A percentile compares a stretch with the other conserved stretches of the same genome.
These are phyloP conservation scores for Stramonita haemastoma DNA, from an alignment of 2,888 invertebrate species.

Conservation along the genomic window DNA sequence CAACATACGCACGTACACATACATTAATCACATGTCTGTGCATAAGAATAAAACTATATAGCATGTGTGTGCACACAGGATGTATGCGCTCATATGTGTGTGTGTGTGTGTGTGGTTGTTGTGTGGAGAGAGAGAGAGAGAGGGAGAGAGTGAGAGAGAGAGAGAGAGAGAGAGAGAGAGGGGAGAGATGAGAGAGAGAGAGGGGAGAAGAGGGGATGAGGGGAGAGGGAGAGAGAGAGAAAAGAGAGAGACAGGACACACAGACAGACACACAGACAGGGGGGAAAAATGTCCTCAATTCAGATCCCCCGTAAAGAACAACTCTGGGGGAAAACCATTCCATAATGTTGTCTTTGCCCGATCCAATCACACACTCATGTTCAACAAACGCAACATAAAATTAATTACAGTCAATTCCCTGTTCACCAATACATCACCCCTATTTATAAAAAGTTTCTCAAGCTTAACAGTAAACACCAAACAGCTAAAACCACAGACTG, in stretches of 20 bases:
- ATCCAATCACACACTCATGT: no score
- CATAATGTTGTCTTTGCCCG: no score
- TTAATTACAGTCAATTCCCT: no score
- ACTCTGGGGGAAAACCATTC: no score
- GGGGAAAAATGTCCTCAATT: no score
- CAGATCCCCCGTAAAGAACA: no score
- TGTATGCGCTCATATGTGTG: not conserved
- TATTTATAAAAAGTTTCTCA: no score
- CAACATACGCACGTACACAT: not conserved
- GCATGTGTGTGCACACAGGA: not conserved
- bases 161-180: not conserved
- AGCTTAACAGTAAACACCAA: no score
- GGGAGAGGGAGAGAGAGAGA: conserved; percentile 18
- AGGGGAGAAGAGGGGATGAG: not conserved
- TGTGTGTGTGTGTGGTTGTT: not conserved
- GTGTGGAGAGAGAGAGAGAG: not conserved
- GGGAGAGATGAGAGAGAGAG: not conserved
- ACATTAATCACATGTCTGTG: not conserved
- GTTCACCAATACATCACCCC: no score
- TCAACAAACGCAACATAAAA: no score
- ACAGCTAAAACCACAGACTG: no score
- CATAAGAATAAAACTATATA: not conserved
- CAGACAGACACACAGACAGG: not conserved
- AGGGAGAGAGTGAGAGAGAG: not conserved
- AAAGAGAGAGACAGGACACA: not conserved